Evolutionary conservation across 2,888 invertebrate genomes (phyloP).

Genomic region (Coelinius sp.): DNA sequence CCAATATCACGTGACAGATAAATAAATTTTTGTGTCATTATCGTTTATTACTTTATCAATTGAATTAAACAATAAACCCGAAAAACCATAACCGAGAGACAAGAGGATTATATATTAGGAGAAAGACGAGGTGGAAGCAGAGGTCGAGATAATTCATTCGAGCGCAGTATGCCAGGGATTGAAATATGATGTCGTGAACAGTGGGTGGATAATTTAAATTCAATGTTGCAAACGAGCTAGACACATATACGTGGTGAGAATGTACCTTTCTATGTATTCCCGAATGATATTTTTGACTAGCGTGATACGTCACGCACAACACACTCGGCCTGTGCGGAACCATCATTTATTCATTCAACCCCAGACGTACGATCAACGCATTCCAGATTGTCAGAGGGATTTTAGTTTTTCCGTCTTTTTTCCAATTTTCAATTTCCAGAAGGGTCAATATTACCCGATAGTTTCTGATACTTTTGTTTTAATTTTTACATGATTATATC

Average conservation of each 20-base stretch:
- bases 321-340: conserved; percentile 20
- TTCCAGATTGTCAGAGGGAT: neutral
- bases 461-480: too few species aligned
- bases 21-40: too few species aligned
- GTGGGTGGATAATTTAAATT: conserved; percentile 53
- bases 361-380: neutral
- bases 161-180: neutral
- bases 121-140: neutral
- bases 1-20: too few species aligned
- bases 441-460: too few species aligned
- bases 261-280: neutral
- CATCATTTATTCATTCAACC: conserved; percentile 39
- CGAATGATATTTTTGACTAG: conserved; percentile 7
- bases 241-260: neutral
- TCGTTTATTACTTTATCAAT: too few species aligned
- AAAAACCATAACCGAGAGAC: too few species aligned
- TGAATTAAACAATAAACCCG: too few species aligned
- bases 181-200: neutral
- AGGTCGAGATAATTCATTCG: neutral
- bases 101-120: neutral
- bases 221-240: conserved; percentile 47
- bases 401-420: neutral
- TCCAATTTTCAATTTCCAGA: neutral
- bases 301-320: conserved; percentile 38
- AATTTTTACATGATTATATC: too few species aligned